Evolutionary conservation across 2,888 invertebrate species (phyloP), one percentile per base, ranked within the genome.

Genomic region (Petrolisthes cinctipes): DNA sequence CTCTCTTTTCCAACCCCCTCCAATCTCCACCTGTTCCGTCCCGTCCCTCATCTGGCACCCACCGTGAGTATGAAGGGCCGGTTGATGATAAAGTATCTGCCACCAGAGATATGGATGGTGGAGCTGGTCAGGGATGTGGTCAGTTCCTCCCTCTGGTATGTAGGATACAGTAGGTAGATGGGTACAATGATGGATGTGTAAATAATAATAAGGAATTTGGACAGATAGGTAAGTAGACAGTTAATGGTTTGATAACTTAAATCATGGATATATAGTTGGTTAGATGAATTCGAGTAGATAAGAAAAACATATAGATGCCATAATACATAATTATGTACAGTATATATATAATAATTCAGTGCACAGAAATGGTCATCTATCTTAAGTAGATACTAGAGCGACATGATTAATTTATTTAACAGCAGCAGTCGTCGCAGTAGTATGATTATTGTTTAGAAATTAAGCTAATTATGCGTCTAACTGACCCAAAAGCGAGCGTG

Each of bases 21-120:
- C 11, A 14, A 14, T 53, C 51, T 79, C 79, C 66, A 82, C 51
- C n/a, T n/a, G n/a, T n/a, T n/a, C n/a, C n/a, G n/a, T n/a, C 51
- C 37, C 2, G 17, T 17, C 9, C 5, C 7, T n/a, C 23, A 85
- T 73, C 73, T 37, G 0, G 37, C 37, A 37, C 37, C 37, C n/a
- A 88, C 88, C n/a, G 82, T 85, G 7, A 88, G 61, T 51, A 85
- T 85, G 56, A 88, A 82, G 20, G 82, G 85, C 17, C 78, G 53
- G 68, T 83, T 82, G 56, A 88, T 88, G 56, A 78, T 54, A 61
- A 89, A 89, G 53, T 82, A 89, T 54, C 73, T 85, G 23, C 82
- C 82, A 23, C 85, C 89, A 9, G 85, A 79, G 56, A 89, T 86
- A 81, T 57, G 68, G 56, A 89, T 61, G 4, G 85, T 76, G 5